Evolutionary conservation across 2,113 vertebrate genomes (phyloP).

Genomic region (Pterophyllum scalare): DNA sequence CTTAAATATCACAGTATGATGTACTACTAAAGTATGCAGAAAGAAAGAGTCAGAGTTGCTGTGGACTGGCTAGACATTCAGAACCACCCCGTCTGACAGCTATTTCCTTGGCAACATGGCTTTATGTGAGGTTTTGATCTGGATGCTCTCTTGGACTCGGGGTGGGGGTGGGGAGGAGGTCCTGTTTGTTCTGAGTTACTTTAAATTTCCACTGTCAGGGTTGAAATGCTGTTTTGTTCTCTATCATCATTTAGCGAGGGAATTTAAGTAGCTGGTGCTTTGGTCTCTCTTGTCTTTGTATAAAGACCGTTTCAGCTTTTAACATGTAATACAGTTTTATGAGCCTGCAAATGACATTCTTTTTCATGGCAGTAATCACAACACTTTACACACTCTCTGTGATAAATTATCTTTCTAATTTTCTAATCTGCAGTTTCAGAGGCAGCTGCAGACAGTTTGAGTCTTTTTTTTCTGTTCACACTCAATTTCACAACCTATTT

Average conservation of each 20-base stretch:
- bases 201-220: neutral
- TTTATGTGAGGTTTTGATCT: neutral
- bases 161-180: neutral
- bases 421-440: slow-evolving; percentile 10
- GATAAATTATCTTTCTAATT: slow-evolving; percentile 17
- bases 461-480: slow-evolving; percentile 37
- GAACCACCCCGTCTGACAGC: neutral
- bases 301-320: neutral
- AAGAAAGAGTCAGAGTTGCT: neutral
- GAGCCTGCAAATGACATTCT: neutral
- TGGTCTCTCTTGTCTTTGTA: neutral
- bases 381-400: neutral
- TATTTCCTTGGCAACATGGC: neutral
- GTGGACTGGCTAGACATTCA: neutral
- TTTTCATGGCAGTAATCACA: neutral
- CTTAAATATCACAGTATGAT: neutral
- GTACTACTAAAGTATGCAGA: neutral
- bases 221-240: neutral
- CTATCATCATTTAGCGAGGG: neutral
- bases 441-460: slow-evolving; percentile 28
- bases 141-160: neutral
- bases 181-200: neutral
- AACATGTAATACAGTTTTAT: neutral
- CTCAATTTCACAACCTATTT: slow-evolving; percentile 48
- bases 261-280: neutral